Conservation (phyloP, 1,140 invertebrate genomes). For the Drosophila ficusphila region DNA sequence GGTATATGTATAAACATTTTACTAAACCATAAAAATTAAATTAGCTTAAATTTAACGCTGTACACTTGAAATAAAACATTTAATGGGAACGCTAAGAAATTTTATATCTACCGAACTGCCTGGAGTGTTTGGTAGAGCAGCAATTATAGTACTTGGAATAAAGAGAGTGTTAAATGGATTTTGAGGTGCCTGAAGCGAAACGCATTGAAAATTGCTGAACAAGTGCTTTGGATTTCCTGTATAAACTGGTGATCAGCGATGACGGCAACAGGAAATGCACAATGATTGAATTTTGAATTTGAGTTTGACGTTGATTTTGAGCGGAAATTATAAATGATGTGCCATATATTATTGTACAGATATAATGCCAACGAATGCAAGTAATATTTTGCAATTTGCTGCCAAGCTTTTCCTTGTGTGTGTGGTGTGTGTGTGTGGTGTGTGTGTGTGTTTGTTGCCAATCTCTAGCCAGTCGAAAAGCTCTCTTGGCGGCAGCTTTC, state of each 20-base stretch:
- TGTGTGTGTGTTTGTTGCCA: constrained; percentile 24
- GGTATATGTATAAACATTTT: neutral
- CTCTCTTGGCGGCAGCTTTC: constrained; percentile 52
- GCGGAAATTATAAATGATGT: constrained; percentile 81
- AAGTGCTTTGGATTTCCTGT: constrained; percentile 37
- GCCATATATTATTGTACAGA: constrained; percentile 66
- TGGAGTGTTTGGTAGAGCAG: neutral
- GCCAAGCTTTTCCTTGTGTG: constrained; percentile 16
- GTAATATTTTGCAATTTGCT: constrained; percentile 49
- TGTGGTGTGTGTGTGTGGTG: too few relatives aligned
- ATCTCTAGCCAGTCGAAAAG: constrained; percentile 61
- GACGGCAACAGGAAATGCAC: constrained; percentile 63
- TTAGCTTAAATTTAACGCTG: neutral
- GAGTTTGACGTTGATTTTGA: constrained; percentile 58
- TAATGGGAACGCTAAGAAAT: neutral
- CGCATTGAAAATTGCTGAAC: constrained; percentile 38
- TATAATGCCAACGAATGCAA: constrained; percentile 14
- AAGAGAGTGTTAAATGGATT: constrained; percentile 17
- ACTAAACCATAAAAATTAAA: neutral
- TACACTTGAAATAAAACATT: neutral
- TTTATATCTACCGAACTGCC: too few relatives aligned
- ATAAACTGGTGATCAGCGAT: constrained; percentile 4
- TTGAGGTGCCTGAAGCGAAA: neutral
- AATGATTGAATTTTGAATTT: constrained; percentile 64
- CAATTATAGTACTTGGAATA: constrained; percentile 5